Evolutionary conservation across 2,797 vertebrate genomes (phyloP).

Genomic region (Huso huso): DNA sequence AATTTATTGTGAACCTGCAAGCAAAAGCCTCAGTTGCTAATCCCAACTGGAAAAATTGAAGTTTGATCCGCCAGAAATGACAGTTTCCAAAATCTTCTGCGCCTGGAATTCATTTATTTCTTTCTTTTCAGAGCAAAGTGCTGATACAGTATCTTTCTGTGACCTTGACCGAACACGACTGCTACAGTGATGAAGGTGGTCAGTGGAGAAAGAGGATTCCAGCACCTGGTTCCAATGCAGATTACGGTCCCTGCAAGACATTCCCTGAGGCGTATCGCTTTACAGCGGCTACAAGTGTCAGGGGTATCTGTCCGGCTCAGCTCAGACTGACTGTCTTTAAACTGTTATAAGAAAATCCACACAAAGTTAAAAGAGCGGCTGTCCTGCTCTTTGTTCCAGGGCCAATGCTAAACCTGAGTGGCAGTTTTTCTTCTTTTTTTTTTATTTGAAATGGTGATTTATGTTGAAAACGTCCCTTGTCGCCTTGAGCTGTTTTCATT

Average conservation of each 20-base stretch:
- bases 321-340: not conserved
- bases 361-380: not conserved
- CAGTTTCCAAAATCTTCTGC: too few species aligned
- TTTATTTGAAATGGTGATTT: slow-evolving; percentile 11
- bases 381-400: not conserved
- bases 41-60: slow-evolving; percentile 30
- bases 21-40: not conserved
- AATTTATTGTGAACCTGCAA: slow-evolving; percentile 39
- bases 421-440: slow-evolving; percentile 18
- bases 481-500: not conserved
- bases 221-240: slow-evolving; percentile 26
- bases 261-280: not conserved
- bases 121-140: too few species aligned
- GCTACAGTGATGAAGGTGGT: too few species aligned
- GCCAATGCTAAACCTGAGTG: not conserved
- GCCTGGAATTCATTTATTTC: too few species aligned
- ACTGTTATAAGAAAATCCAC: slow-evolving; percentile 1
- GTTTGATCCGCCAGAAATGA: slow-evolving; percentile 31
- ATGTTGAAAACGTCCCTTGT: not conserved
- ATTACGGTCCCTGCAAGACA: not conserved
- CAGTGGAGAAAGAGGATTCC: too few species aligned
- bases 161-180: too few species aligned
- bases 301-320: not conserved
- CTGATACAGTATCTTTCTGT: too few species aligned
- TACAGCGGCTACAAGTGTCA: not conserved